Percentiles rank a stretch among this genome's conserved stretches.
Conservation (phyloP, 2,888 invertebrate genomes). For the Malacosoma neustria region DNA sequence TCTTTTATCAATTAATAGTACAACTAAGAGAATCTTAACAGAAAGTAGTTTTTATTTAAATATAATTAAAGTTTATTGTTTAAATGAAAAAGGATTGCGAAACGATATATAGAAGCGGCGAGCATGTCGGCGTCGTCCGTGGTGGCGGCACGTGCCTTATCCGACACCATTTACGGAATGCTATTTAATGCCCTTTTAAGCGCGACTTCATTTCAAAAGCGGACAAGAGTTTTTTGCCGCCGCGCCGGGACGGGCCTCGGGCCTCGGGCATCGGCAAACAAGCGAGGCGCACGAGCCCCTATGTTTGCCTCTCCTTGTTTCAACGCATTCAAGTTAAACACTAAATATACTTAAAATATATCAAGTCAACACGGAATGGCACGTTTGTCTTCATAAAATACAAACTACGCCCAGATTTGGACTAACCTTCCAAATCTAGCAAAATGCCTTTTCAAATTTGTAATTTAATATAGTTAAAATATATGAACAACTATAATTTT, state of each 20-base stretch:
- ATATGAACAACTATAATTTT: no score
- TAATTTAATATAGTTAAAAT: no score
- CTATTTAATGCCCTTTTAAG: constrained; percentile 58
- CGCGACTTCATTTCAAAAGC: constrained; percentile 45
- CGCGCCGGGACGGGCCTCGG: constrained; percentile 3
- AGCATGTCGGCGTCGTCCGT: no score
- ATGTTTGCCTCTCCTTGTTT: background rate
- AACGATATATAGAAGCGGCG: no score
- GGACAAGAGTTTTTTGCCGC: constrained; percentile 40
- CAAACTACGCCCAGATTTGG: no score
- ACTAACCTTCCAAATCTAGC: no score
- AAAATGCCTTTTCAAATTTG: no score
- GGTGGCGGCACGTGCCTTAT: constrained; percentile 57
- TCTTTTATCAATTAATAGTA: no score
- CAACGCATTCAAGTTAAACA: background rate
- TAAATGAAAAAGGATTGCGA: no score
- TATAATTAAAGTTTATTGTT: no score
- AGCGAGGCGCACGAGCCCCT: constrained; percentile 20
- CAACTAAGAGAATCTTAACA: no score
- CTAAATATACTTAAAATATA: background rate
- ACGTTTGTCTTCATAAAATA: background rate
- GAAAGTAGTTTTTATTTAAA: no score
- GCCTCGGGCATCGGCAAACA: background rate
- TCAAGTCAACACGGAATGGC: background rate
- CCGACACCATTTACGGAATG: constrained; percentile 61